A percentile compares a stretch with the other conserved stretches of the same genome.
Evolutionary conservation across 1,140 invertebrate genomes (phyloP).

Genomic region (Phocides pigmalion): DNA sequence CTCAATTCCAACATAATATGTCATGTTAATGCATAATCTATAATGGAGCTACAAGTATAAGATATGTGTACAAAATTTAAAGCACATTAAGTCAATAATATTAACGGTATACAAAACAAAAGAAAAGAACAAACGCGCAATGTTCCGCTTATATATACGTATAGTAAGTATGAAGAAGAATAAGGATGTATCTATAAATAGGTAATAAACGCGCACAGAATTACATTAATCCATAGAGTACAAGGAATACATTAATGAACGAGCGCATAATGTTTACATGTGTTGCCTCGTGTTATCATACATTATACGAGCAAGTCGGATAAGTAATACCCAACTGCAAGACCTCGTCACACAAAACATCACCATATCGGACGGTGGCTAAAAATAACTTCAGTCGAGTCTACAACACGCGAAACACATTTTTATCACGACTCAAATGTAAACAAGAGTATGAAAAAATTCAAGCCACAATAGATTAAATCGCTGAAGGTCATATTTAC

Average conservation of each 20-base stretch:
- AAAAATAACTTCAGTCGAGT: background rate
- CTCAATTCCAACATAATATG: too few relatives aligned
- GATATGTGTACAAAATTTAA: too few relatives aligned
- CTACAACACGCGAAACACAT: constrained; percentile 12
- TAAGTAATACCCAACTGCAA: background rate
- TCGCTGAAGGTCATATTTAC: background rate
- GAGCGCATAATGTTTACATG: background rate
- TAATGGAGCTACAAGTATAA: too few relatives aligned
- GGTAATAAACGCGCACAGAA: too few relatives aligned
- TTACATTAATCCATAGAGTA: too few relatives aligned
- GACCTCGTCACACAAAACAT: background rate
- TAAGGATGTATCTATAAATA: too few relatives aligned
- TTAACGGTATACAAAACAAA: too few relatives aligned
- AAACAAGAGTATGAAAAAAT: background rate
- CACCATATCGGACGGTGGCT: background rate
- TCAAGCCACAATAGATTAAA: constrained; percentile 14
- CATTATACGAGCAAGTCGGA: background rate
- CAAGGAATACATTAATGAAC: background rate
- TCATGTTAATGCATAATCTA: too few relatives aligned
- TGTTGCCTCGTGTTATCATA: background rate
- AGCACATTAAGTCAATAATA: too few relatives aligned
- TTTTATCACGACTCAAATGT: constrained; percentile 12
- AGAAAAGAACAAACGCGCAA: too few relatives aligned
- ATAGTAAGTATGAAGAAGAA: too few relatives aligned
- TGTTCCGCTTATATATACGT: too few relatives aligned